Base-by-base conservation (phyloP, 2,888 invertebrate genomes). In the Meiosimyza platycephala region DNA sequence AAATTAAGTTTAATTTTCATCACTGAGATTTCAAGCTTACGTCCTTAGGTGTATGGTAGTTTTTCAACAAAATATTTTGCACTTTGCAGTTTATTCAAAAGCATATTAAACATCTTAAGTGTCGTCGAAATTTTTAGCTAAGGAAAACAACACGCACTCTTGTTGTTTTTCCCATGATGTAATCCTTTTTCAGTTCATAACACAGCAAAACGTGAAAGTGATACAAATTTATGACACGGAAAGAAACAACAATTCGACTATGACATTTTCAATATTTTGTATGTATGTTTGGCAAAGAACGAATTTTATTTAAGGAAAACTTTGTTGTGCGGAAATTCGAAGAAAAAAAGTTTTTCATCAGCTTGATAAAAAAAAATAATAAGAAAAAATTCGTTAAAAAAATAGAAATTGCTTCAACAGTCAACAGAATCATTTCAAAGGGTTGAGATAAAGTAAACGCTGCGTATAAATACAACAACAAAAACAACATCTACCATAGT, bases 131-230 rank as follows among this genome's bases (percentile, higher is more conserved):
- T 4, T 40, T 40, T 40, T 40, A 40, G 40, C 40, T 40, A 7
- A 9, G 40, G 40, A 40, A 40, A 40, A 40, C 40, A 40, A 40
- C 40, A 40, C 62, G 33, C 62, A 62, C 47, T n/a, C 63, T 40
- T 47, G 63, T 47, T 47, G 63, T 63, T 18, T 40, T 63, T 63
- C 63, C 63, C 63, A 63, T n/a, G 63, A 15, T 47, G 47, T 63
- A 63, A 63, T 63, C 63, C 47, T 63, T 63, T 63, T 63, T 63
- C 63, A 63, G 63, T 48, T 63, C 63, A 63, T 63, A 63, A 48
- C 48, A 40, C 63, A 63, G n/a, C 28, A 57, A 40, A 48, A 63
- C 47, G 48, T 16, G 63, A 63, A 63, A 63, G 63, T 18, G 47
- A 63, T 63, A 47, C 48, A 47, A 33, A 40, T 63, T 63, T 63